phyloP scores from a whole-genome alignment of 2,113 vertebrate species.

The Toxotes chatareus region DNA sequence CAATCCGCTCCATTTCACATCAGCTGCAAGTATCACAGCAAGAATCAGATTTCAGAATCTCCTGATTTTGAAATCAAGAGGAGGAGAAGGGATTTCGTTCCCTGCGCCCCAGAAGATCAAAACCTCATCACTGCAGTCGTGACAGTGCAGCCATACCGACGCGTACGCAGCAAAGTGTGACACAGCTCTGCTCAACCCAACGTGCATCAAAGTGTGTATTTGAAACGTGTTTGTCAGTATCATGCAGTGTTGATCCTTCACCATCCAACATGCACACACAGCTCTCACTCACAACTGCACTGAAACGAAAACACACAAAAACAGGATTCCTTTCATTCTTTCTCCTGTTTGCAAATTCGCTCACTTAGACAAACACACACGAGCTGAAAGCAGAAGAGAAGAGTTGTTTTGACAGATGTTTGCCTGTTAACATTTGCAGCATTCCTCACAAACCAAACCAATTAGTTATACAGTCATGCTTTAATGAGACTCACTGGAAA shows the following conservation, averaged over 20 bases:
- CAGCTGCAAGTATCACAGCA: constrained; percentile 27
- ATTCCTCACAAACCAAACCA: constrained; percentile 62
- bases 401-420: constrained; percentile 62
- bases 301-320: constrained; percentile 18
- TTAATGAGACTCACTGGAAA: constrained; percentile 39
- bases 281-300: constrained; percentile 1
- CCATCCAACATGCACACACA: constrained; percentile 66
- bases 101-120: constrained; percentile 24
- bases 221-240: constrained; percentile 34
- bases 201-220: constrained; percentile 39
- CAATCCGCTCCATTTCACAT: constrained; percentile 15
- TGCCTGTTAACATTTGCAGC: constrained; percentile 59
- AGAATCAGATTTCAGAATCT: constrained; percentile 48
- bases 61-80: constrained; percentile 53
- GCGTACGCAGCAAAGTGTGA: constrained; percentile 14
- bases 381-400: constrained; percentile 42
- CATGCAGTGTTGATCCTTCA: constrained; percentile 72
- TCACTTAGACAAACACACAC: constrained; percentile 40
- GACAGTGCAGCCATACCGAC: constrained; percentile 28
- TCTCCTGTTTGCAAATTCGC: constrained; percentile 24
- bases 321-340: neutral
- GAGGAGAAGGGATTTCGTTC: constrained; percentile 5
- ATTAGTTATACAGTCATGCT: constrained; percentile 67
- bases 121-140: constrained; percentile 24
- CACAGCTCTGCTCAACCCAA: constrained; percentile 31